phyloP scores from a whole-genome alignment of 2,113 vertebrate species.

The Propithecus coquereli region DNA sequence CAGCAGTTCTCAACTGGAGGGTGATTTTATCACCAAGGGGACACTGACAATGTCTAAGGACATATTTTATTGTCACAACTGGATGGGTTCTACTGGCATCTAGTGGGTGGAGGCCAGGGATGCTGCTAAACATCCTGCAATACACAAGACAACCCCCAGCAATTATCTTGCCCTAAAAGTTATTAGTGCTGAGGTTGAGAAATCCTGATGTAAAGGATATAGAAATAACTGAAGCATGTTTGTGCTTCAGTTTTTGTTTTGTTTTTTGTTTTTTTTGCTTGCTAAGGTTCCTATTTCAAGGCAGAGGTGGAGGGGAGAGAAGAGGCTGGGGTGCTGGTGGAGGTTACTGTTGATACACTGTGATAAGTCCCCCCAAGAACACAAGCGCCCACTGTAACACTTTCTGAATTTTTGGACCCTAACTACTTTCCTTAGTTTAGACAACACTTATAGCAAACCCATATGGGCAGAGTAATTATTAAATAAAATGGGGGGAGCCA shows the following conservation, averaged over 20 bases:
- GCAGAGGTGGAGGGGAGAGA: neutral
- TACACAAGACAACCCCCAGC: neutral
- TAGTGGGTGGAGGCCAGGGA: neutral
- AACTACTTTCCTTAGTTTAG: neutral
- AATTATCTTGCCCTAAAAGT: neutral
- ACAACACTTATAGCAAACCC: neutral
- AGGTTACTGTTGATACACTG: neutral
- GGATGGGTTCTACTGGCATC: neutral
- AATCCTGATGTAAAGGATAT: neutral
- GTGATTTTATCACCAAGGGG: neutral
- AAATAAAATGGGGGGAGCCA: neutral
- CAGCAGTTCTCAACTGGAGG: neutral
- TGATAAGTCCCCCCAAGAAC: neutral
- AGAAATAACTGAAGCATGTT: neutral
- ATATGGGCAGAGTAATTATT: neutral
- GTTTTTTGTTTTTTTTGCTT: neutral
- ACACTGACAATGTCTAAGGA: neutral
- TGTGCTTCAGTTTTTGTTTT: neutral
- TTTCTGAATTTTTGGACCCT: neutral
- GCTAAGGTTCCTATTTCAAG: neutral
- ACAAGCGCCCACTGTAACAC: neutral
- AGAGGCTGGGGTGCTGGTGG: neutral
- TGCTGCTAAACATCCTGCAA: neutral
- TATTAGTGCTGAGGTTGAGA: neutral
- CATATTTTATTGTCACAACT: neutral